Base-by-base conservation (phyloP, 2,888 invertebrate genomes). In the Xanthorhoe designata region DNA sequence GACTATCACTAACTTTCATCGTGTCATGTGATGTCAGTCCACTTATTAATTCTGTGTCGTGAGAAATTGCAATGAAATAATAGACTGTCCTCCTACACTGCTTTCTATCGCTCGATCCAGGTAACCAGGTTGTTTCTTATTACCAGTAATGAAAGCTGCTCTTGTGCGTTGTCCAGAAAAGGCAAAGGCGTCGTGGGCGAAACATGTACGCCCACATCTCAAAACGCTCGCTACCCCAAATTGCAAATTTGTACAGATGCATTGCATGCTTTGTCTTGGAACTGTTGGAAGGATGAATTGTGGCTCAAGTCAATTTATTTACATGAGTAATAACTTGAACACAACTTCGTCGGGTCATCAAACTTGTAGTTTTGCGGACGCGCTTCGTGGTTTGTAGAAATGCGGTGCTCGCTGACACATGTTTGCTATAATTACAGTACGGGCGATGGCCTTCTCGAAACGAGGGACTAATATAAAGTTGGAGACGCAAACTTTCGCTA, bases 51-150 rank as follows among this genome's bases (percentile, higher is more conserved):
- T 70, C 66, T 47, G 66, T 61, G 64, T 69, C 68, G 74, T 64
- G 71, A 64, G 72, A 77, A 74, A 78, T 79, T 70, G 52, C 24
- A 57, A 29, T 60, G 66, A 75, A 75, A 74, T 77, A 78, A 77
- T 78, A 73, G 68, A 71, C 50, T 78, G 81, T 82, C 87, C 85
- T 77, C 90, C 90, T 84, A 90, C 90, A 80, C 80, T n/a, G 70
- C 85, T 88, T 89, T 87, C 87, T 88, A 80, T 75, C 71, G 52
- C 51, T 71, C 60, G 65, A 71, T 60, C 68, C 68, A 68, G 69
- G 69, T 68, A 66, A 75, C 70, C 72, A 67, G 76, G 71, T 75
- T 75, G 70, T 74, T 73, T 62, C 67, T 61, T 69, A 64, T 61
- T 70, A 52, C 57, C 42, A 70, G 82, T 79, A 84, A 84, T 78